Percentiles rank a stretch among this genome's conserved stretches.
These are phyloP conservation scores for Tamias sibiricus DNA, from an alignment of 2,113 vertebrate species.

Conservation along the genomic window DNA sequence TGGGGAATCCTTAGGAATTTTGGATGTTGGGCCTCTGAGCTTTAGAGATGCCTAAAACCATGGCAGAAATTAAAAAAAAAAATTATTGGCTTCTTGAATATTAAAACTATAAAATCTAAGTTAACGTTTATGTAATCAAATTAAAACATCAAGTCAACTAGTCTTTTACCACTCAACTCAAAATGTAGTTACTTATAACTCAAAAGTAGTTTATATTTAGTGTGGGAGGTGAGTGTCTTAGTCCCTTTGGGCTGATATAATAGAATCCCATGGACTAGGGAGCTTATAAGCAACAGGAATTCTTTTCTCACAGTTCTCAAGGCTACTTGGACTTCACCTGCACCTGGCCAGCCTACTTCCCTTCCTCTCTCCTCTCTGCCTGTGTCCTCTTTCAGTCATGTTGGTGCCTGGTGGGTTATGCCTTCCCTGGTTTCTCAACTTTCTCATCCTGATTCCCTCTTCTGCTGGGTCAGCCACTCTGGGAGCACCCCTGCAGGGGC, in stretches of 20 bases:
- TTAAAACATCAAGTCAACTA: not conserved
- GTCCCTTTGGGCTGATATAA: not conserved
- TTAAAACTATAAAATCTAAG: not conserved
- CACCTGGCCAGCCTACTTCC: not conserved
- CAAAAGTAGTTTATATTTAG: not conserved
- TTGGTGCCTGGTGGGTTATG: not conserved
- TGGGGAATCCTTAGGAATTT: not conserved
- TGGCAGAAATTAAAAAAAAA: not conserved
- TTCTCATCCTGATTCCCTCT: no score
- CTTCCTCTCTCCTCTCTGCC: not conserved
- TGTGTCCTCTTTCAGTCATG: not conserved
- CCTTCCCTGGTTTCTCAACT: not conserved
- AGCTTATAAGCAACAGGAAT: not conserved
- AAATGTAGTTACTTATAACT: not conserved
- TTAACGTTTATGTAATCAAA: not conserved
- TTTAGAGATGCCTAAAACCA: not conserved
- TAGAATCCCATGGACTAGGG: not conserved
- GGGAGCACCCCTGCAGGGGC: not conserved
- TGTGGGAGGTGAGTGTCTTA: not conserved
- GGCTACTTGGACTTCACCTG: not conserved
- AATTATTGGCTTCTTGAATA: conserved; percentile 12
- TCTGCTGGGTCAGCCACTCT: not conserved
- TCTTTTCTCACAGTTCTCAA: not conserved
- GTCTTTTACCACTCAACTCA: not conserved
- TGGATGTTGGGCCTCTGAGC: not conserved